A percentile compares a stretch with the other conserved stretches of the same genome.
Evolutionary conservation across 2,113 vertebrate species (phyloP).

Genomic region (Urocolius indicus): DNA sequence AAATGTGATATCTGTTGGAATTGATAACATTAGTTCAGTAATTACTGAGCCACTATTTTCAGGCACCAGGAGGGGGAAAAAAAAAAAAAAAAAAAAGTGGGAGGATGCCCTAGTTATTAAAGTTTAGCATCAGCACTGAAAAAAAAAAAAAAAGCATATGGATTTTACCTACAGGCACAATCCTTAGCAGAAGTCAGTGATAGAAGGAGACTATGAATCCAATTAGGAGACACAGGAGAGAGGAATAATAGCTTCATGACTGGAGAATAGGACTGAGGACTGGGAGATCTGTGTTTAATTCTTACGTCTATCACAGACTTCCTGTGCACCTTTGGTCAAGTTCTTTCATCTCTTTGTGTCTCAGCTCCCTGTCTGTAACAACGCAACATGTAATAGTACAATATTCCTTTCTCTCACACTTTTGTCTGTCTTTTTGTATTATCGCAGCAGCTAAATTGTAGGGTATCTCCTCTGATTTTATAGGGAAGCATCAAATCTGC

Average conservation of each 20-base stretch:
- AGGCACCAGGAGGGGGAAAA: slow-evolving; percentile 46
- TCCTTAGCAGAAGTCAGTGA: neutral
- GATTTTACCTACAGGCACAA: neutral
- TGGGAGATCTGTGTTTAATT: slow-evolving; percentile 8
- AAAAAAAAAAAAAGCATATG: neutral
- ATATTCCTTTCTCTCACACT: neutral
- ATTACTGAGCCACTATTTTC: slow-evolving; percentile 80
- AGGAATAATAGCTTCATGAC: neutral
- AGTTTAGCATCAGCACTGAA: slow-evolving; percentile 65
- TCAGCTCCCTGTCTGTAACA: neutral
- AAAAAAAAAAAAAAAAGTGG: slow-evolving; percentile 21
- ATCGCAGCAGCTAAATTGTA: neutral
- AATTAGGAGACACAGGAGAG: neutral
- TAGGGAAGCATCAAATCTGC: neutral
- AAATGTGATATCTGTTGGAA: slow-evolving; percentile 84
- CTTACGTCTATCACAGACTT: neutral
- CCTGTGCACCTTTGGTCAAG: neutral
- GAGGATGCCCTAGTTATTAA: slow-evolving; percentile 69
- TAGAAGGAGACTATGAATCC: neutral
- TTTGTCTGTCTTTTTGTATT: neutral
- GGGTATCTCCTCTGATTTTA: neutral
- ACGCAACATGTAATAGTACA: accelerated
- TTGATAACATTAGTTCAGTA: slow-evolving; percentile 83
- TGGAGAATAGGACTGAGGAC: neutral
- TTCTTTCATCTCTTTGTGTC: neutral